Evolutionary conservation across 2,888 invertebrate genomes (phyloP).

Genomic region (Pandemis heparana): DNA sequence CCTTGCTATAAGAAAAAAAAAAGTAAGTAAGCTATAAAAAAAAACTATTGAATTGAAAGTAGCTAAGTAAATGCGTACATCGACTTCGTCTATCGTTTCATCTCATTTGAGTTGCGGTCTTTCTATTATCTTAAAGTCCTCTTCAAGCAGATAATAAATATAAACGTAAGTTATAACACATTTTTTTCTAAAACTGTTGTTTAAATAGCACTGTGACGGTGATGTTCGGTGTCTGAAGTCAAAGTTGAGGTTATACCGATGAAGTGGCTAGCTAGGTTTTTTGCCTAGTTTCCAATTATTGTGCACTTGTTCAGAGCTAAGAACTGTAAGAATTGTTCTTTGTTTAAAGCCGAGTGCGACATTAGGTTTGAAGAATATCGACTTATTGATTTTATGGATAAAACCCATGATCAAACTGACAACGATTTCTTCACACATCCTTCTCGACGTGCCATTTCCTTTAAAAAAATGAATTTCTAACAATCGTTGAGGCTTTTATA

Average conservation of each 20-base stretch:
- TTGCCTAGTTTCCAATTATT: constrained; percentile 6
- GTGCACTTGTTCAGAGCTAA: constrained; percentile 73
- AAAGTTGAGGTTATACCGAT: constrained; percentile 42
- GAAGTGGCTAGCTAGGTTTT: constrained; percentile 26
- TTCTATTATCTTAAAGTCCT: background rate
- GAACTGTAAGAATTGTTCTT: constrained; percentile 58
- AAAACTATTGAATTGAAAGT: background rate
- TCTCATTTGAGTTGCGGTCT: background rate
- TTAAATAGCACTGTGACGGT: background rate
- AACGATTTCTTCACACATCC: constrained; percentile 29
- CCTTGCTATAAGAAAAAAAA: background rate
- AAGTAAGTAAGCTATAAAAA: background rate
- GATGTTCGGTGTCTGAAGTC: background rate
- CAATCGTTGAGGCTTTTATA: no score
- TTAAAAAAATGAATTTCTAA: background rate
- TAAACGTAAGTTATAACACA: constrained; percentile 23
- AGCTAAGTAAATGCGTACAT: background rate
- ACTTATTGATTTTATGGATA: background rate
- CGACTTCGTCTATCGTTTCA: background rate
- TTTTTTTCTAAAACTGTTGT: background rate
- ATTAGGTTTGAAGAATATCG: constrained; percentile 46
- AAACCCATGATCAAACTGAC: background rate
- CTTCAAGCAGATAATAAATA: background rate
- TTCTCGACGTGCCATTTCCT: background rate
- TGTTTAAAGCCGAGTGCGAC: constrained; percentile 69